These are phyloP conservation scores for Parus major DNA, from an alignment of 2,113 vertebrate genomes.

Conservation along the genomic window DNA sequence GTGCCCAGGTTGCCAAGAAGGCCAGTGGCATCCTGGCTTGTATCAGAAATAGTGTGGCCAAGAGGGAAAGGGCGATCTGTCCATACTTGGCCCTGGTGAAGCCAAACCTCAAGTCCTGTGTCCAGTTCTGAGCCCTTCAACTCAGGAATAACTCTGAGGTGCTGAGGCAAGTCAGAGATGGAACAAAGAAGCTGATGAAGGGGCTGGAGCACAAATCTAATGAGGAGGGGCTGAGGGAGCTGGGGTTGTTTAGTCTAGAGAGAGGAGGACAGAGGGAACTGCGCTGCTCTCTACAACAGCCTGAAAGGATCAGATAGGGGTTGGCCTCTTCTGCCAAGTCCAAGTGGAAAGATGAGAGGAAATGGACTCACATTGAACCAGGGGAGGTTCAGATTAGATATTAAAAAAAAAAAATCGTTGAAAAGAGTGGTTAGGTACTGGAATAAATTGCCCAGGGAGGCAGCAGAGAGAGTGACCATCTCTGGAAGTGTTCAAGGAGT, in stretches of 20 bases:
- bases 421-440: background rate
- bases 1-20: background rate
- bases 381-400: background rate
- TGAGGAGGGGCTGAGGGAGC: background rate
- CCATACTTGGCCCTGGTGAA: background rate
- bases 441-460: background rate
- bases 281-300: background rate
- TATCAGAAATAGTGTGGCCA: background rate
- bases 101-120: too few species aligned
- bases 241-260: background rate
- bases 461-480: background rate
- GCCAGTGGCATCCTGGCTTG: background rate
- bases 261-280: background rate
- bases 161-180: background rate
- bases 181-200: background rate
- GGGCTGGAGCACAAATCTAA: background rate
- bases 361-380: rapidly evolving
- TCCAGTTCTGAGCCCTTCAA: background rate
- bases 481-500: background rate
- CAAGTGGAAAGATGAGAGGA: background rate
- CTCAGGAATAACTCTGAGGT: background rate
- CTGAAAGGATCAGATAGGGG: background rate
- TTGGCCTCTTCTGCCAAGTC: background rate
- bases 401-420: background rate
- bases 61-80: background rate